phyloP scores from a whole-genome alignment of 2,113 vertebrate genomes.

The Gila orcuttii region DNA sequence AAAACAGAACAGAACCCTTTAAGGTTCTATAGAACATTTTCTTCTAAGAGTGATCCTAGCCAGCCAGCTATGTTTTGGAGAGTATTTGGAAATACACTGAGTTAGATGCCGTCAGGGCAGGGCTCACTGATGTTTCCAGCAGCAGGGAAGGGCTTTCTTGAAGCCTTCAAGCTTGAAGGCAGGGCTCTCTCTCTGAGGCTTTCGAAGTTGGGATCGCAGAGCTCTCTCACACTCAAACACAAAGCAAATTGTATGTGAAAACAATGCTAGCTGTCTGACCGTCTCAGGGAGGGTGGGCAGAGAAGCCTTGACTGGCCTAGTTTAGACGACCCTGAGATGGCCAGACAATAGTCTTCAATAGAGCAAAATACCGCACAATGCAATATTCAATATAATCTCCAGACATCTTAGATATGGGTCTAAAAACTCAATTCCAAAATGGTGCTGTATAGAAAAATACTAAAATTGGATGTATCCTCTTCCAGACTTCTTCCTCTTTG shows the following conservation, averaged over 20 bases:
- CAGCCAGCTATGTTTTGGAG: background rate
- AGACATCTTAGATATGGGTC: constrained; percentile 36
- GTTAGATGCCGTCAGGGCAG: constrained; percentile 21
- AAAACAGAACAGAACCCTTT: too few species aligned
- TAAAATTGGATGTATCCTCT: background rate
- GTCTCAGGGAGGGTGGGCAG: constrained; percentile 65
- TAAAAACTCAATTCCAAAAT: constrained; percentile 1
- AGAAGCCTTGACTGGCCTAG: constrained; percentile 67
- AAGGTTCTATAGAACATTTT: too few species aligned
- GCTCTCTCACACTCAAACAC: constrained; percentile 69
- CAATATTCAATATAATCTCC: constrained; percentile 16
- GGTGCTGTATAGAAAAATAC: background rate
- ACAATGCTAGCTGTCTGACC: constrained; percentile 71
- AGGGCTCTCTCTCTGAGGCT: constrained; percentile 41
- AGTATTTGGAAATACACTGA: background rate
- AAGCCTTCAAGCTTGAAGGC: constrained; percentile 15
- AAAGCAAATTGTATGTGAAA: constrained; percentile 75
- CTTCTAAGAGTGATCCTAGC: background rate
- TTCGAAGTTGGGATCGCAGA: constrained; percentile 61
- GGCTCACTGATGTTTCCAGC: constrained; percentile 6
- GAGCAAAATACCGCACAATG: constrained; percentile 17
- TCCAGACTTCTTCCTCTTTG: background rate
- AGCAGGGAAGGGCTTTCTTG: constrained; percentile 20
- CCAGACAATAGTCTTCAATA: constrained; percentile 22
- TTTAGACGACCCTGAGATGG: constrained; percentile 49